A percentile compares a stretch with the other conserved stretches of the same genome.
Evolutionary conservation across 2,797 vertebrate genomes (phyloP).

Genomic region (Ptychadena robeensis): DNA sequence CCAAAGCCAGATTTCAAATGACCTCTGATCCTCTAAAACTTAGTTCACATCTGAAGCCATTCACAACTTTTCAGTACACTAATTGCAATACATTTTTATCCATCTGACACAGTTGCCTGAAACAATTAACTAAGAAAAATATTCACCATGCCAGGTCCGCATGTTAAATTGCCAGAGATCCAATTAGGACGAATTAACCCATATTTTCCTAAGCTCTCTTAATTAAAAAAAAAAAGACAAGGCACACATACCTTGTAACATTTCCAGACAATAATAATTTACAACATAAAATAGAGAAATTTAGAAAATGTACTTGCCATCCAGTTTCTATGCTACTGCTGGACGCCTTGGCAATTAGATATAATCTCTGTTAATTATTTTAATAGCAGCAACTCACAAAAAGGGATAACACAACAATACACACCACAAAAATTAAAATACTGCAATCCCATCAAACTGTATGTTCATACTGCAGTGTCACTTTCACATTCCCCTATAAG

Average conservation of each 20-base stretch:
- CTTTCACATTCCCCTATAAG: no score
- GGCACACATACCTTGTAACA: background rate
- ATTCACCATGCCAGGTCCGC: constrained; percentile 20
- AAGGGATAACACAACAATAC: no score
- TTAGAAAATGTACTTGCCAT: background rate
- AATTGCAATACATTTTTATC: constrained; percentile 21
- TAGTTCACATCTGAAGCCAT: constrained; percentile 3
- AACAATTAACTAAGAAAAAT: constrained; percentile 44
- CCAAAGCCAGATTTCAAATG: background rate
- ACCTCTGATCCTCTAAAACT: constrained; percentile 2
- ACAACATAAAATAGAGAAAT: background rate
- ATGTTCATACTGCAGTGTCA: no score
- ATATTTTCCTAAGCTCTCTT: background rate
- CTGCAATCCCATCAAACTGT: no score
- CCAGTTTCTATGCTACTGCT: background rate
- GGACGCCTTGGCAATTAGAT: no score
- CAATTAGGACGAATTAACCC: constrained; percentile 30
- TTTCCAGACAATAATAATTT: background rate
- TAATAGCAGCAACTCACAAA: no score
- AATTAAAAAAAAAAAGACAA: background rate
- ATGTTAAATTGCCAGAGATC: constrained; percentile 39
- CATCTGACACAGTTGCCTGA: constrained; percentile 36
- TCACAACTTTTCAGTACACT: background rate
- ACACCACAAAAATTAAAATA: no score
- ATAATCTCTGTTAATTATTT: no score